Percentiles rank a stretch among this genome's conserved stretches.
phyloP scores from a whole-genome alignment of 2,113 vertebrate genomes.

The Pitta sordida region DNA sequence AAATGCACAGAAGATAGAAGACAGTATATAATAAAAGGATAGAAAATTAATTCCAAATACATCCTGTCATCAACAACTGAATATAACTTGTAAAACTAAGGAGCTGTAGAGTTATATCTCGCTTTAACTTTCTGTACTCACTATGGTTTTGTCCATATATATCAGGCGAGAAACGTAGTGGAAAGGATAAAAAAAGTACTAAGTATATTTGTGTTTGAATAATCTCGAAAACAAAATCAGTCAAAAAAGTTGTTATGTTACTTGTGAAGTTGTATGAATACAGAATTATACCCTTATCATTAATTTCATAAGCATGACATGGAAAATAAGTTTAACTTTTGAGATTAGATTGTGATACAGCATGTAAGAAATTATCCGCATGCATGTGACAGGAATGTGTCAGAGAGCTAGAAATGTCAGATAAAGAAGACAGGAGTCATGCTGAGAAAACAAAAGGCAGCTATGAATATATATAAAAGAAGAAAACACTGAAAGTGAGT shows the following conservation, averaged over 20 bases:
- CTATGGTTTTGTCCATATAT: background rate
- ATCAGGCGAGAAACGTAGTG: background rate
- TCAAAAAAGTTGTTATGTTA: background rate
- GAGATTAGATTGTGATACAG: background rate
- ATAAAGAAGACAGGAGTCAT: background rate
- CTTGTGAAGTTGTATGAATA: background rate
- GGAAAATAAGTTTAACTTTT: background rate
- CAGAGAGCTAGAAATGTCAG: background rate
- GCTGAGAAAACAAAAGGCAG: background rate
- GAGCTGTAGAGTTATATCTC: background rate
- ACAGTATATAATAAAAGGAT: background rate
- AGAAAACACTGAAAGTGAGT: background rate
- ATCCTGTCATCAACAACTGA: background rate
- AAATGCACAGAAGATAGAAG: background rate
- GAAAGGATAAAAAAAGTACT: background rate
- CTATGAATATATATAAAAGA: background rate
- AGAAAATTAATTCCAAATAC: background rate
- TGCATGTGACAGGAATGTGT: background rate
- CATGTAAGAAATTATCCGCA: background rate
- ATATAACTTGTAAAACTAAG: background rate
- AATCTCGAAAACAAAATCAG: background rate
- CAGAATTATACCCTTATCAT: background rate
- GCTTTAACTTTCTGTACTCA: background rate
- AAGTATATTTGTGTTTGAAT: background rate
- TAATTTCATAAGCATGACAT: background rate